Base-by-base conservation (phyloP, 2,113 vertebrate species). In the Lepus europaeus region DNA sequence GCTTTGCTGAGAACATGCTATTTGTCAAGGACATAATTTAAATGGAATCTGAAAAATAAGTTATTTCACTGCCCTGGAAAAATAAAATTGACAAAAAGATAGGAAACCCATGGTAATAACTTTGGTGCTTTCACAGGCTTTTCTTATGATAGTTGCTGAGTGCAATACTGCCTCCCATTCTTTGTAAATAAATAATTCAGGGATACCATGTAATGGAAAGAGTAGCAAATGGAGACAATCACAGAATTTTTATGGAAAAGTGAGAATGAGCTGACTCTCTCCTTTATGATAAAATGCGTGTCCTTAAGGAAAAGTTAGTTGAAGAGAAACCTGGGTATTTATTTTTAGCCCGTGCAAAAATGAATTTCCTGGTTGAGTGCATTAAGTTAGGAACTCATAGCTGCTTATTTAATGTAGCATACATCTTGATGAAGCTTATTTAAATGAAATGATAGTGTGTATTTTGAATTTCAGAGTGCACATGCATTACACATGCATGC, bases 131-230 rank as follows among this genome's bases (percentile, higher is more conserved):
- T 93, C 89, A 91, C 17, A 59, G 74, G 20, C 82, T 96, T 88
- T 93, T 94, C 91, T 95, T 94, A 92, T 10, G 74, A 82, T 82
- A 93, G 64, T 79, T 95, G 84, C 89, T 93, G 56, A 96, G 88
- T 14, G 11, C 31, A 94, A 87, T 70, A 78, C 85, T 88, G 82
- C 83, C 51, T 7, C 17, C 78, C 25, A 4, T 70, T 89, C 78
- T 96, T 93, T 90, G 93, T 95, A 92, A 96, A 96, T 93, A 97
- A 97, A 89, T 95, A 92, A 96, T 96, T 93, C 78, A 92, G n/a
- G 59, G n/a, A 51, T 90, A 90, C 69, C 31, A 90, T 19, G 36
- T 90, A 95, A 96, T 93, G 85, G 90, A 84, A 94, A 89, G 88
- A 88, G 27, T 85, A 74, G 53, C 51, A 95, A 93, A 95, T 88